Evolutionary conservation across 2,888 invertebrate species (phyloP).

Genomic region (Coenonympha arcania): DNA sequence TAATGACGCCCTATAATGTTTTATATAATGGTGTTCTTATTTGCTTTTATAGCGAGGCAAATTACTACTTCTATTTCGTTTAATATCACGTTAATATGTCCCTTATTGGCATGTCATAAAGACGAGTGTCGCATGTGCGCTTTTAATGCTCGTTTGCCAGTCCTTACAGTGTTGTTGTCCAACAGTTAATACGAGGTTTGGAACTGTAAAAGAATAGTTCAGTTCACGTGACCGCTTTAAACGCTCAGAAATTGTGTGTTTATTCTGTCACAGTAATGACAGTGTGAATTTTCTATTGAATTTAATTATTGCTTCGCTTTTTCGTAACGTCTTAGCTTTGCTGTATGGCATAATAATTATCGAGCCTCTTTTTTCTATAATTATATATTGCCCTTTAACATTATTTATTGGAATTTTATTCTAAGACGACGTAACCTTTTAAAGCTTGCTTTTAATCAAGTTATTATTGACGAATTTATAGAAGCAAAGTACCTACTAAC

Average conservation of each 20-base stretch:
- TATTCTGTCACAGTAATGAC: conserved; percentile 28
- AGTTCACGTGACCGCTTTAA: conserved; percentile 26
- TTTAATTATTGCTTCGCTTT: conserved; percentile 12
- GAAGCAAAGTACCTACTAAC: too few relatives aligned
- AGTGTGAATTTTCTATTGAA: conserved; percentile 27
- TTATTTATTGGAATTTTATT: background rate
- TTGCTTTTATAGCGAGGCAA: conserved; percentile 27
- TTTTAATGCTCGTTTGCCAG: conserved; percentile 4
- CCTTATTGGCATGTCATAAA: conserved; percentile 1
- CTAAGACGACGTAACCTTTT: background rate
- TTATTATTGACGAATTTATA: background rate
- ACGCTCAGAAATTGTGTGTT: conserved; percentile 27
- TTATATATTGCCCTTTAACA: background rate
- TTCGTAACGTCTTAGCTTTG: conserved; percentile 8
- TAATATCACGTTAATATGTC: conserved; percentile 3
- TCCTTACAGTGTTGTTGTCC: conserved; percentile 10
- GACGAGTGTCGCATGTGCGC: conserved; percentile 2
- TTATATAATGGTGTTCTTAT: conserved; percentile 33
- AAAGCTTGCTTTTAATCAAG: background rate
- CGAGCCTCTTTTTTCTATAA: background rate
- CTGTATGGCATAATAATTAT: conserved; percentile 9
- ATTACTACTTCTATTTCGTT: conserved; percentile 18
- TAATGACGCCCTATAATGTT: conserved; percentile 36
- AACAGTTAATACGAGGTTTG: conserved; percentile 24
- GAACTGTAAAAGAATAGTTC: conserved; percentile 24